Evolutionary conservation across 2,797 vertebrate species (phyloP).

Genomic region (Setipinna tenuifilis): DNA sequence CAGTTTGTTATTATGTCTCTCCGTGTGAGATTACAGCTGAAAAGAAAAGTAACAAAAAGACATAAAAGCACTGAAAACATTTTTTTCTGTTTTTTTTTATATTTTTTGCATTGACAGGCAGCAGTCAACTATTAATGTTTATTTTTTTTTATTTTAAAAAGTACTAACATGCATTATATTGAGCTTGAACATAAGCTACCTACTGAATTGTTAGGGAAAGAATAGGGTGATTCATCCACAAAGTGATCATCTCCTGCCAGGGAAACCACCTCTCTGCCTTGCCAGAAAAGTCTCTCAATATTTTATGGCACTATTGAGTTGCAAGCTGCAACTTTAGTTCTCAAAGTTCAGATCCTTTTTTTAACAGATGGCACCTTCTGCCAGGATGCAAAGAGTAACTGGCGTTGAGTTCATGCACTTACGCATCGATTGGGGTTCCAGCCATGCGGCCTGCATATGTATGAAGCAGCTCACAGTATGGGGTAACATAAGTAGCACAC

Average conservation of each 20-base stretch:
- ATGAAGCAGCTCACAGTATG: not conserved
- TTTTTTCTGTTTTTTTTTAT: not conserved
- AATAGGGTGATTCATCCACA: not conserved
- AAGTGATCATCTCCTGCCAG: not conserved
- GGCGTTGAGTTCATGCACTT: no score
- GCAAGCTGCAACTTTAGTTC: not conserved
- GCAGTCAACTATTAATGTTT: not conserved
- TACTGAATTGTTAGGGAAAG: not conserved
- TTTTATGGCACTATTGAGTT: not conserved
- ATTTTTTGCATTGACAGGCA: not conserved
- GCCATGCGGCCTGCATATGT: not conserved
- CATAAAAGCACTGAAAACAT: not conserved
- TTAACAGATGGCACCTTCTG: not conserved
- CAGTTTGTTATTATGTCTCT: not conserved
- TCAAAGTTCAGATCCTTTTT: not conserved
- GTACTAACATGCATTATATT: not conserved
- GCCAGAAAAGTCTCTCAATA: not conserved
- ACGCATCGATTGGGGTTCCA: no score
- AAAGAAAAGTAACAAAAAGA: not conserved
- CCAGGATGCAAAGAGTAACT: no score
- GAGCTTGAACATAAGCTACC: not conserved
- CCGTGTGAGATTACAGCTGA: conserved; percentile 1
- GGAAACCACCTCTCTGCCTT: not conserved
- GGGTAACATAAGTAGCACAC: not conserved
- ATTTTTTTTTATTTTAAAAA: not conserved